phyloP scores from a whole-genome alignment of 2,888 invertebrate species.

The Diogma glabrata region DNA sequence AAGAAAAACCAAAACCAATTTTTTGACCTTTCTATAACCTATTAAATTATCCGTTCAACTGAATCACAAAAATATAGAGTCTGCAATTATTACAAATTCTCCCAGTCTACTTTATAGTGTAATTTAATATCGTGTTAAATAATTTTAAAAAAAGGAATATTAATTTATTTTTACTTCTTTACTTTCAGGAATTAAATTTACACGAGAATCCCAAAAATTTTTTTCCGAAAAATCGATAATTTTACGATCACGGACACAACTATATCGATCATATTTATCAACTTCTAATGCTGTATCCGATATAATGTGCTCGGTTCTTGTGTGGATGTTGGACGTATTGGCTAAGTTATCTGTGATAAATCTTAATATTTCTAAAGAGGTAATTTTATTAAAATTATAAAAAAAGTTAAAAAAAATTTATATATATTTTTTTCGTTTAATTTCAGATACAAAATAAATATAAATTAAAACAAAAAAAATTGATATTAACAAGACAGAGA shows the following conservation, averaged over 20 bases:
- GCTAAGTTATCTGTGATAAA: neutral
- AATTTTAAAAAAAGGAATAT: no score
- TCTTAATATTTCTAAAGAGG: neutral
- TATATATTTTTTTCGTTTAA: neutral
- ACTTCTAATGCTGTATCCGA: neutral
- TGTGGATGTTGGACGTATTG: neutral
- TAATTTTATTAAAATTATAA: neutral
- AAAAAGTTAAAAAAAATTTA: neutral
- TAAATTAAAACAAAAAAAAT: conserved; percentile 5
- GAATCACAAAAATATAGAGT: no score
- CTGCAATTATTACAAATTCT: no score
- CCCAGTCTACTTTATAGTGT: no score
- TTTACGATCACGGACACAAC: neutral
- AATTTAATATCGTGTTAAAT: no score
- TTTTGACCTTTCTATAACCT: no score
- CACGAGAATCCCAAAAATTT: neutral
- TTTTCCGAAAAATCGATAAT: neutral
- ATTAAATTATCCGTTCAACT: no score
- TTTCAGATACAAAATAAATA: conserved; percentile 3
- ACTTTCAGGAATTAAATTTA: neutral
- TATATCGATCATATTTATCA: conserved; percentile 1
- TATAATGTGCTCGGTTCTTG: neutral
- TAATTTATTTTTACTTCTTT: no score
- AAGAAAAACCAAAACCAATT: no score
- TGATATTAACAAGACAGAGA: no score